Evolutionary conservation across 1,140 invertebrate genomes (phyloP).

Genomic region (Acromyrmex echinatior): DNA sequence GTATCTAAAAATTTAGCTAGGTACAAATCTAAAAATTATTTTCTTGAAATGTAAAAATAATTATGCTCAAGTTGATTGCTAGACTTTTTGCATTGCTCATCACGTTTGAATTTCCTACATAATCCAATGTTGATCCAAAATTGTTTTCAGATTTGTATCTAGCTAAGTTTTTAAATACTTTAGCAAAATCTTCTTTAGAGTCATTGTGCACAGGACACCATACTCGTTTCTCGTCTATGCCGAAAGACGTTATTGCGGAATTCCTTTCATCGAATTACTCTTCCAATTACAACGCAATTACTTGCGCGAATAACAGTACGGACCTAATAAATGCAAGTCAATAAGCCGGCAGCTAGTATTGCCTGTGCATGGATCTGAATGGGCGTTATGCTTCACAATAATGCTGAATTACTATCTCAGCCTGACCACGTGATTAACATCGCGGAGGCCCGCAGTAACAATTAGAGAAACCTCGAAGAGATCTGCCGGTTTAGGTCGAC

Average conservation of each 20-base stretch:
- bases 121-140: too few relatives aligned
- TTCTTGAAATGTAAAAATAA: too few relatives aligned
- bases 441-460: slow-evolving; percentile 75
- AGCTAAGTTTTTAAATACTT: too few relatives aligned
- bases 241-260: slow-evolving; percentile 4
- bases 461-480: slow-evolving; percentile 80
- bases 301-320: not conserved
- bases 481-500: slow-evolving; percentile 58
- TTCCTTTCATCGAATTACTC: slow-evolving; percentile 31
- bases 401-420: slow-evolving; percentile 66
- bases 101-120: too few relatives aligned
- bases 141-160: too few relatives aligned
- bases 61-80: too few relatives aligned
- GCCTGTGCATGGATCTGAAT: slow-evolving; percentile 5
- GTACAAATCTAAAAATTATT: too few relatives aligned
- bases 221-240: not conserved
- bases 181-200: too few relatives aligned
- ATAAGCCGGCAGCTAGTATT: slow-evolving; percentile 58
- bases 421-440: slow-evolving; percentile 71
- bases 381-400: slow-evolving; percentile 27
- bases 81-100: too few relatives aligned
- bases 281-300: slow-evolving; percentile 51
- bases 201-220: not conserved
- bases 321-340: slow-evolving; percentile 64
- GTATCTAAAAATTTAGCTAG: too few relatives aligned